Base-by-base conservation (phyloP, 2,888 invertebrate species). In the Apoderus coryli region DNA sequence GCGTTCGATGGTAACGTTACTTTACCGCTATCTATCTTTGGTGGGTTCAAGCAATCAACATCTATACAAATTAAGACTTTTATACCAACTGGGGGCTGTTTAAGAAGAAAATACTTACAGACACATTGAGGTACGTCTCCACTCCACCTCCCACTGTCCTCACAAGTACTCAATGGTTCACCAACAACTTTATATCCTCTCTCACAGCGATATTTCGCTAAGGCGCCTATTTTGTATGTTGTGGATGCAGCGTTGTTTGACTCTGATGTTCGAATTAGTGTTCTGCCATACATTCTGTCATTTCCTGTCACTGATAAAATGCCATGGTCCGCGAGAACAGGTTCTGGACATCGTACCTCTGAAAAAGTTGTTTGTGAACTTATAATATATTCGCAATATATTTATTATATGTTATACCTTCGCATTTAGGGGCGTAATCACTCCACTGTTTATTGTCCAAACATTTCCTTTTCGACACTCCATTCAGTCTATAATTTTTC, bases 321-420 rank as follows among this genome's bases (percentile, higher is more conserved):
- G 39, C 86, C 80, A 53, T 88, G 85, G 14, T 79, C 75, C 0
- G 89, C 80, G 14, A 85, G 62, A 3, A 74, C 60, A 0, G 90
- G 89, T 46, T 86, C 86, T 0, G 77, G 67, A 48, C 90, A 90
- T 31, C 89, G 73, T 41, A 89, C 84, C 63, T 89, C 88, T 84
- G 55, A 1, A 55, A 51, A 32, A 31, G 19, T 19, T 19, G 7
- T 19, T 19, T 19, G 7, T 19, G 19, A 7, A 7, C 9, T 19
- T 19, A 7, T 19, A 19, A 19, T 9, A 19, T 19, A 7, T 19
- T 9, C 19, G 7, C 9, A 19, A 7, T 7, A 19, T 19, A 7
- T 19, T 19, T 19, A 9, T 19, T 19, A 7, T 9, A 19, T 19
- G 9, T 19, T 19, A n/a, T 63, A 78, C 79, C 80, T 75, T 88